Evolutionary conservation across 2,113 vertebrate genomes (phyloP).

Genomic region (Oncorhynchus clarkii): DNA sequence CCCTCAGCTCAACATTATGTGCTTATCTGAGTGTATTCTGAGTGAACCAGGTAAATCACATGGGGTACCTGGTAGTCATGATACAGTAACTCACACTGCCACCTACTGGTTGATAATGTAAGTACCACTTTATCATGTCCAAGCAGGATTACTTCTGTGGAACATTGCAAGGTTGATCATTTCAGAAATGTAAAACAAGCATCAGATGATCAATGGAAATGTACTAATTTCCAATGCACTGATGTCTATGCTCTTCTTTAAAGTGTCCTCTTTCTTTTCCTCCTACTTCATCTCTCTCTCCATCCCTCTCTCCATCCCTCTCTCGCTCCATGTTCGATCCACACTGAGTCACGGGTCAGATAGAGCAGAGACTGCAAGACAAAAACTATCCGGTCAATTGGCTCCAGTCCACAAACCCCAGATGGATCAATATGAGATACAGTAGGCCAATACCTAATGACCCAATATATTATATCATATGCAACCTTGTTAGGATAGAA

Average conservation of each 20-base stretch:
- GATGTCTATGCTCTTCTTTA: background rate
- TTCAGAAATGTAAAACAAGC: background rate
- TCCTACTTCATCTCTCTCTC: background rate
- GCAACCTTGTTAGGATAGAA: too few relatives aligned
- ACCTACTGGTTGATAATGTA: conserved; percentile 42
- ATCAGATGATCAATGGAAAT: background rate
- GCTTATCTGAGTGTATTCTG: background rate
- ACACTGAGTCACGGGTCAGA: background rate
- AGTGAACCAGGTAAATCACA: background rate
- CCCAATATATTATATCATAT: too few relatives aligned
- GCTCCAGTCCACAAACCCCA: background rate
- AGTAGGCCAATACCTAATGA: too few relatives aligned
- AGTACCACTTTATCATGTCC: background rate
- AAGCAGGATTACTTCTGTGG: background rate
- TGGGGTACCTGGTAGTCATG: background rate
- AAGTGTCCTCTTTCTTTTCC: background rate
- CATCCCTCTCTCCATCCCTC: background rate
- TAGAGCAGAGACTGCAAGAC: background rate
- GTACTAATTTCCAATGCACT: background rate
- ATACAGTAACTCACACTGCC: conserved; percentile 46
- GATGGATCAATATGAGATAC: background rate
- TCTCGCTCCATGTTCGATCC: conserved; percentile 4
- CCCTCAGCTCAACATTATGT: too few relatives aligned
- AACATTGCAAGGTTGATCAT: background rate
- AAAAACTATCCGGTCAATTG: background rate